phyloP scores from a whole-genome alignment of 2,797 vertebrate genomes.

The Delichon dasypus region DNA sequence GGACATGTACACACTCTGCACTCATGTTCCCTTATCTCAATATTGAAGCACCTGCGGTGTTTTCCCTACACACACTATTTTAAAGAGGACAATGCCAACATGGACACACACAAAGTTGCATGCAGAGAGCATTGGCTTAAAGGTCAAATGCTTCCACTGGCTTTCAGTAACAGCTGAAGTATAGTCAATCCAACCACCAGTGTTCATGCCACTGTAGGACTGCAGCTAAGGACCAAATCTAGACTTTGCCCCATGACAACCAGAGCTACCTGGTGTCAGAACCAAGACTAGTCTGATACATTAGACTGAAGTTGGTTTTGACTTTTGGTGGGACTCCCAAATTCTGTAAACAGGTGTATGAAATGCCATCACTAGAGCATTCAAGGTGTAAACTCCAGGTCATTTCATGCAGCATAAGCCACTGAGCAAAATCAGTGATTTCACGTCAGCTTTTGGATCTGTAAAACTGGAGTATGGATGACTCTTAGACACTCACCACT shows the following conservation, averaged over 20 bases:
- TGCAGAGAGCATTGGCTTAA: not conserved
- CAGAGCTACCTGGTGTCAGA: not conserved
- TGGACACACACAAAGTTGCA: not conserved
- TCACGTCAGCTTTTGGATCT: not conserved
- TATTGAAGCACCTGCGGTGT: not conserved
- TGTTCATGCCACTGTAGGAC: not conserved
- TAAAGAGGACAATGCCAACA: not conserved
- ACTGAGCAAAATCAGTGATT: not conserved
- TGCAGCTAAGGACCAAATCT: not conserved
- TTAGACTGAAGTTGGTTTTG: not conserved
- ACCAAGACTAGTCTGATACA: not conserved
- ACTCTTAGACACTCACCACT: not conserved
- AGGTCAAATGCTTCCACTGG: not conserved
- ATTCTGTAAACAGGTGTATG: not conserved
- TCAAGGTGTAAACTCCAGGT: not conserved
- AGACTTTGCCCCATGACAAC: not conserved
- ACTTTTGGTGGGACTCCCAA: not conserved
- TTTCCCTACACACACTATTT: not conserved
- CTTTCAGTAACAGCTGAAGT: not conserved
- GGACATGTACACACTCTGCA: not conserved
- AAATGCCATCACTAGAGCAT: not conserved
- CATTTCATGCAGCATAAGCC: not conserved
- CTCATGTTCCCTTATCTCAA: not conserved
- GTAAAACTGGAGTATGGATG: not conserved
- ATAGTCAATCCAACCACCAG: not conserved